phyloP scores from a whole-genome alignment of 1,140 invertebrate species.

The Zophobas morio region DNA sequence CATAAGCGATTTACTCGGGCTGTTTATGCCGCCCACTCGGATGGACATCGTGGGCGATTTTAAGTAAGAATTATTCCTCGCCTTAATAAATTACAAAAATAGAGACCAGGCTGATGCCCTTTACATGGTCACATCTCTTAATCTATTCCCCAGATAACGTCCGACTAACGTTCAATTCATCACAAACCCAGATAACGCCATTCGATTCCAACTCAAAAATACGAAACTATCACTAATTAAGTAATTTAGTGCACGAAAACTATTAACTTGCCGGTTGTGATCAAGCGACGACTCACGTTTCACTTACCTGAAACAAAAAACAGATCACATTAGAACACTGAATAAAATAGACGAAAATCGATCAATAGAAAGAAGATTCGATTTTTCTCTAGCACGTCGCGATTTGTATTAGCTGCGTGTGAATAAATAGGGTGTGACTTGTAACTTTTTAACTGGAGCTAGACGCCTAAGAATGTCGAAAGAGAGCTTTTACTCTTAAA shows the following conservation, averaged over 20 bases:
- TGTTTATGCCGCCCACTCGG: conserved; percentile 29
- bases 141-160: conserved; percentile 1
- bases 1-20: conserved; percentile 28
- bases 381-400: conserved; percentile 1
- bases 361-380: neutral
- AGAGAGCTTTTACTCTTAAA: conserved; percentile 40
- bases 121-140: conserved; percentile 19
- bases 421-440: conserved; percentile 46
- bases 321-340: conserved; percentile 3
- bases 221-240: no score
- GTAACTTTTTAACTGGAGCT: conserved; percentile 35
- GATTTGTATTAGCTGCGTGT: conserved; percentile 21
- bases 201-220: no score
- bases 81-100: conserved; percentile 34
- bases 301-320: conserved; percentile 29
- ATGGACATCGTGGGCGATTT: conserved; percentile 30
- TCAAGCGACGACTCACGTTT: neutral
- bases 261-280: no score
- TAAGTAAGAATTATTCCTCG: conserved; percentile 39
- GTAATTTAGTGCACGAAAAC: no score
- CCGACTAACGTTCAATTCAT: neutral
- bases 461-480: conserved; percentile 44
- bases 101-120: conserved; percentile 22
- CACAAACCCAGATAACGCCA: neutral
- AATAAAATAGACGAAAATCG: conserved; percentile 4